Base-by-base conservation (phyloP, 37 sponge, comb jelly and placozoan genomes). In the Theonella swinhoei region DNA sequence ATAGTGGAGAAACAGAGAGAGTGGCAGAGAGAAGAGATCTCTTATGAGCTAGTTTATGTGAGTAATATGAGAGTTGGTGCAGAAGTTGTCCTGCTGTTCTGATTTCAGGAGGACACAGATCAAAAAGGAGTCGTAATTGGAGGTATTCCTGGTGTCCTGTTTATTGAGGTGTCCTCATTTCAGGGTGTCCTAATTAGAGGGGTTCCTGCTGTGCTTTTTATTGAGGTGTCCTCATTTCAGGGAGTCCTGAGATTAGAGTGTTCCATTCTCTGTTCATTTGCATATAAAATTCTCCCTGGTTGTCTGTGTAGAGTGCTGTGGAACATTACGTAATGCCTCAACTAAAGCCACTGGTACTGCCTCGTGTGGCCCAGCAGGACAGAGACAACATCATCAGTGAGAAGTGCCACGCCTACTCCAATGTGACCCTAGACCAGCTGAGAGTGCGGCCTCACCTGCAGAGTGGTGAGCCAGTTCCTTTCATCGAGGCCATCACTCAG, bases 401-500 rank as follows among this genome's bases (percentile, higher is more conserved):
- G 23, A 79, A 87, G 68, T 87, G 87, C 79, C 24, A 74, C 24
- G 59, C 37, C 3, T 87, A 43, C 37, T 1, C 25, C 0, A 60
- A 41, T 34, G 60, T 87, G 58, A 87, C 87, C 8, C 75, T 80
- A 33, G 68, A 42, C 4, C 87, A 87, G 72, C 75, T 87, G 34
- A 39, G 69, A 0, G 81, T 87, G 33, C 63, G 62, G 64, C 69
- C 66, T 1, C 9, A 8, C n/a, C 42, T 79, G 0, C 54, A 42
- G 32, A 87, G 80, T 59, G n/a, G 24, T 0, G 87, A 87, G 37
- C 64, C 79, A 3, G 75, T 79, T 4, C 87, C 87, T 22, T 87
- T 87, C 75, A 68, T 80, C 42, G 69, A 87, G 20, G 70, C 87
- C 74, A 87, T 87, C 25, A 42, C 87, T 38, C 80, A 87, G 20